Conservation (phyloP, 1,140 invertebrate genomes). For the Euschistus heros region DNA sequence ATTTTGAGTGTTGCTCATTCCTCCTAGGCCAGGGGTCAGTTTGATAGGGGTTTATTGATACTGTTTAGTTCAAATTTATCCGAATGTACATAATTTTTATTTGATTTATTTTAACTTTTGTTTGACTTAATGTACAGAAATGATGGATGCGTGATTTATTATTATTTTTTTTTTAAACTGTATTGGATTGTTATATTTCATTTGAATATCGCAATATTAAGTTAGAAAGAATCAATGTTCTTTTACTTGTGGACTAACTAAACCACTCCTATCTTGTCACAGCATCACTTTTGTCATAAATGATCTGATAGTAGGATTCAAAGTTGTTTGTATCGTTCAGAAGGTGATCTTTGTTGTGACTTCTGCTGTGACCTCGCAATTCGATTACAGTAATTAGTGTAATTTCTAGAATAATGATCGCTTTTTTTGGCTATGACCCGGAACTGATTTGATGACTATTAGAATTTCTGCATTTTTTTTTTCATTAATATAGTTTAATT, state of each 20-base stretch:
- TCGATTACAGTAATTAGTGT: conserved; percentile 8
- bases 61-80: neutral
- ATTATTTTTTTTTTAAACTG: neutral
- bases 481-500: neutral
- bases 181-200: neutral
- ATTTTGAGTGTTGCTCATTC: conserved; percentile 17
- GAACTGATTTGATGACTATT: conserved; percentile 14
- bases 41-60: neutral
- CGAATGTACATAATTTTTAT: neutral
- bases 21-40: neutral
- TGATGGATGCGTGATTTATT: neutral
- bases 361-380: conserved; percentile 12
- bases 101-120: neutral
- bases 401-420: conserved; percentile 3
- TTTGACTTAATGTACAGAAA: neutral
- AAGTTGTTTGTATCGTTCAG: neutral
- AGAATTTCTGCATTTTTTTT: neutral
- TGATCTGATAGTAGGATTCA: neutral
- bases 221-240: neutral
- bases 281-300: neutral
- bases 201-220: neutral
- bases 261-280: neutral
- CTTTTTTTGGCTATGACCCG: conserved; percentile 4
- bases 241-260: neutral
- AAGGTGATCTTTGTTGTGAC: neutral